Conservation (phyloP, 1,140 invertebrate genomes). For the Temnothorax curvispinosus region DNA sequence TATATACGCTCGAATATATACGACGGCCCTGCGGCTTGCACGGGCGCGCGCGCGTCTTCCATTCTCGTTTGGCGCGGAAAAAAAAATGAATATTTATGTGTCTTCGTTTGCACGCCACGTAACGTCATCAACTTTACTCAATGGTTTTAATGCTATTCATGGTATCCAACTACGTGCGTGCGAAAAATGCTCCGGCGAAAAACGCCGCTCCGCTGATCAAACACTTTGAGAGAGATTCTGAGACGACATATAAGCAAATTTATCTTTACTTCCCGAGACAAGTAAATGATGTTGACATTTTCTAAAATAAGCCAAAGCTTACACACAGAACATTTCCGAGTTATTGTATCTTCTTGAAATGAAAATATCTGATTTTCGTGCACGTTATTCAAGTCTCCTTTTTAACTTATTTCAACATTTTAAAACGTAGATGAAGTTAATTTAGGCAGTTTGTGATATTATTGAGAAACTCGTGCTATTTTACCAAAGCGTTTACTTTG, state of each 20-base stretch:
- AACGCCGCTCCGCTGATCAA: conserved; percentile 6
- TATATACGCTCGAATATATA: conserved; percentile 31
- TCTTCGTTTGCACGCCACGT: conserved; percentile 17
- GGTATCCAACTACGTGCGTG: background rate
- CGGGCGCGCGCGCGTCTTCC: background rate
- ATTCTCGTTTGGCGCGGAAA: conserved; percentile 23
- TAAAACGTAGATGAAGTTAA: background rate
- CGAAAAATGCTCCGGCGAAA: conserved; percentile 12
- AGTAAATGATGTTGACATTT: background rate
- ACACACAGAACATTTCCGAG: background rate
- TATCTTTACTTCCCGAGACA: conserved; percentile 7
- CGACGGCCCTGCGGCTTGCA: background rate
- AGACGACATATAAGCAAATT: conserved; percentile 32
- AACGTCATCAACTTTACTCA: conserved; percentile 39
- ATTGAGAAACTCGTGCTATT: background rate
- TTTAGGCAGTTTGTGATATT: background rate
- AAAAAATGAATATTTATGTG: conserved; percentile 38
- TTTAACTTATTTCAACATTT: background rate
- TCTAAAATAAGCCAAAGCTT: background rate
- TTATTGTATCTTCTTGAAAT: background rate
- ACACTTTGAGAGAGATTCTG: background rate
- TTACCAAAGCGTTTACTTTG: background rate
- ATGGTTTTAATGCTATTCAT: conserved; percentile 30
- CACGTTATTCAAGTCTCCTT: background rate
- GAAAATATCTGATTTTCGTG: background rate